These are phyloP conservation scores for Drosophila repleta DNA, from an alignment of 1,140 invertebrate genomes.

Conservation along the genomic window DNA sequence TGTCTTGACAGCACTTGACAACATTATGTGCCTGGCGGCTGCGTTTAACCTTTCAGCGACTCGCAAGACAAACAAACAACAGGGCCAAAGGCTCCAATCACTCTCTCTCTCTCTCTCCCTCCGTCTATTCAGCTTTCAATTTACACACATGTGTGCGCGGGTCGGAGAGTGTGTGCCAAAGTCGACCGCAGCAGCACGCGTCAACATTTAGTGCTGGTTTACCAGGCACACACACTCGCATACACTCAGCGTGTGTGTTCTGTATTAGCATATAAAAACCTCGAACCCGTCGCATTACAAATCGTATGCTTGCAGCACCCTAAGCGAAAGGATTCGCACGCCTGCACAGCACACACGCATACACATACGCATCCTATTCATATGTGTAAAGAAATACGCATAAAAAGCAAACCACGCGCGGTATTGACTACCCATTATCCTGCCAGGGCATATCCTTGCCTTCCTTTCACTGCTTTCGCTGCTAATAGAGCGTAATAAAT, in stretches of 20 bases:
- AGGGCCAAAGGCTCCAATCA: slow-evolving; percentile 13
- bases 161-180: slow-evolving; percentile 23
- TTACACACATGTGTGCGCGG: slow-evolving; percentile 30
- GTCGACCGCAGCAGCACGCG: slow-evolving; percentile 66
- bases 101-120: no score
- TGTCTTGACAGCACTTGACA: slow-evolving; percentile 75
- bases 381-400: slow-evolving; percentile 44
- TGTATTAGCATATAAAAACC: slow-evolving; percentile 68
- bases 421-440: slow-evolving; percentile 45
- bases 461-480: slow-evolving; percentile 23
- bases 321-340: slow-evolving; percentile 69
- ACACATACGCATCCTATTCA: slow-evolving; percentile 18
- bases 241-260: slow-evolving; percentile 33
- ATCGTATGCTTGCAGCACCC: slow-evolving; percentile 56
- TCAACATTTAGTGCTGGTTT: slow-evolving; percentile 71
- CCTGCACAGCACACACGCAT: slow-evolving; percentile 45
- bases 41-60: slow-evolving; percentile 73
- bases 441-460: slow-evolving; percentile 30
- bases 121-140: not conserved
- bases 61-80: slow-evolving; percentile 53
- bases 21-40: slow-evolving; percentile 73
- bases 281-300: slow-evolving; percentile 67
- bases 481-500: slow-evolving; percentile 82
- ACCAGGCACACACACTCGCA: slow-evolving; percentile 31
- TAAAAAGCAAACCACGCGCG: slow-evolving; percentile 29